Base-by-base conservation (phyloP, 2,797 vertebrate species). In the Clamator glandarius region DNA sequence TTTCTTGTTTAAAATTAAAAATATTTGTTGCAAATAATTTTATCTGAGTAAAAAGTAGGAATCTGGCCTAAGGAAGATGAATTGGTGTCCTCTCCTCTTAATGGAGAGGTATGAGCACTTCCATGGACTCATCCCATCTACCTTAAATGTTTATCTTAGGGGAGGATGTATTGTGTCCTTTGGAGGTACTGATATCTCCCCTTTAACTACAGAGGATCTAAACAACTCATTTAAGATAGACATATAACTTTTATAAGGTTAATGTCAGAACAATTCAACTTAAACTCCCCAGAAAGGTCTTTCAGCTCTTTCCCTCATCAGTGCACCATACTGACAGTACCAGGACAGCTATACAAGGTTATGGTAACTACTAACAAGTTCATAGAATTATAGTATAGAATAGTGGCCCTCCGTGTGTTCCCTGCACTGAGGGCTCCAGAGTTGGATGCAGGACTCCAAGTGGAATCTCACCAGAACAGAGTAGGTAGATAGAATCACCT, bases 321-420 rank as follows among this genome's bases (percentile, higher is more conserved):
- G 7, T 41, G 28, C 23, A 33, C 24, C 1, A 1, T 13, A 23
- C 8, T 4, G 7, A 74, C 5, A 7, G 19, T 13, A 70, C 8
- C 44, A 54, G 25, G 19, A 70, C 9, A 72, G 9, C 21, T 72
- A 13, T 1, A 16, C 10, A 52, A 63, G 17, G 25, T 57, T 78
- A 36, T 68, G 7, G 3, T 15, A 85, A 70, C 13, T 18, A 12
- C 18, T 77, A 70, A 54, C 5, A 62, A 39, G 5, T 44, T 44
- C 42, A 44, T 17, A 18, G 42, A 44, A 44, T 44, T 44, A 44
- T 44, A 44, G 42, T 44, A 44, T 44, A 44, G 42, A 44, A 44
- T 44, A 44, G 42, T 15, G 42, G 42, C 18, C 42, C 42, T 44
- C 15, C 42, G 17, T 44, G 42, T 44, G 42, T 44, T 44, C 42